Percentiles rank a stretch among this genome's conserved stretches.
These are phyloP conservation scores for Pyralis farinalis DNA, from an alignment of 2,888 invertebrate species.

Conservation along the genomic window DNA sequence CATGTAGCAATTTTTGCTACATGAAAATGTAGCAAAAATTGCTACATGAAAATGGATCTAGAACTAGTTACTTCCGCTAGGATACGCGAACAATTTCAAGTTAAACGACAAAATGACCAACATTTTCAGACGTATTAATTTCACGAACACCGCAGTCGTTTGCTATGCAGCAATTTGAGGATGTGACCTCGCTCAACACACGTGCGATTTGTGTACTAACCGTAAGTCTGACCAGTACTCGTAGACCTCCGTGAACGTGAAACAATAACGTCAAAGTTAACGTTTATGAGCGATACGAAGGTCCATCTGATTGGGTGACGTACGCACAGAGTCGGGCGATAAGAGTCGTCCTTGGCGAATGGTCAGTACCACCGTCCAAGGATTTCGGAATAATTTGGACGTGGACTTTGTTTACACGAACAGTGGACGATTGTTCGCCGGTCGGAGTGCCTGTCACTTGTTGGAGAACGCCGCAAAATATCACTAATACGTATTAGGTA, in stretches of 20 bases:
- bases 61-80: slow-evolving; percentile 1
- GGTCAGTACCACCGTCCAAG: slow-evolving; percentile 68
- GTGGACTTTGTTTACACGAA: slow-evolving; percentile 48
- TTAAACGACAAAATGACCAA: slow-evolving; percentile 46
- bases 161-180: slow-evolving; percentile 73
- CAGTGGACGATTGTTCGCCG: slow-evolving; percentile 54
- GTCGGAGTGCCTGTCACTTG: slow-evolving; percentile 37
- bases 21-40: too few species aligned
- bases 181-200: slow-evolving; percentile 63
- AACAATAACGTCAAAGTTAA: slow-evolving; percentile 16
- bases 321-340: slow-evolving; percentile 58
- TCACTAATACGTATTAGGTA: slow-evolving; percentile 63
- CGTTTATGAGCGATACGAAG: slow-evolving; percentile 19
- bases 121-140: slow-evolving; percentile 61
- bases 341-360: slow-evolving; percentile 60
- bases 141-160: slow-evolving; percentile 69
- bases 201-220: slow-evolving; percentile 31
- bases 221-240: slow-evolving; percentile 18
- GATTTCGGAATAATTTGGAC: slow-evolving; percentile 61
- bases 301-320: slow-evolving; percentile 39
- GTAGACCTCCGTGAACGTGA: slow-evolving; percentile 30
- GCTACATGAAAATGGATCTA: too few species aligned
- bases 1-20: too few species aligned
- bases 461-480: slow-evolving; percentile 42
- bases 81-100: slow-evolving; percentile 21